Conservation (phyloP, 2,888 invertebrate genomes). For the Trachelus stipa region DNA sequence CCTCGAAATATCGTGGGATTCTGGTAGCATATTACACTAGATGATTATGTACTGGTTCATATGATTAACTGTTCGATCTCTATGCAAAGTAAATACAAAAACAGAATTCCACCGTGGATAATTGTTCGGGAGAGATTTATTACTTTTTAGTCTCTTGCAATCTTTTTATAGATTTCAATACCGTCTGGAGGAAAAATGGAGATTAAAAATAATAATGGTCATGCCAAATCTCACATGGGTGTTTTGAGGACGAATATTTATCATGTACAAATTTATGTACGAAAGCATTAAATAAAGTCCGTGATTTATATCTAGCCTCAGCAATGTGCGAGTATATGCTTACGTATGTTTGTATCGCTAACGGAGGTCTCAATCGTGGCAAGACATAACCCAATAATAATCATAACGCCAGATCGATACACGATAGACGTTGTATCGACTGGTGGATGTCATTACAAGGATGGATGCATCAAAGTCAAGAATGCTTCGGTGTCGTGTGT, state of each 20-base stretch:
- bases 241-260: background rate
- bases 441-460: slow-evolving; percentile 45
- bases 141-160: background rate
- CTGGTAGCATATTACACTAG: background rate
- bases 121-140: background rate
- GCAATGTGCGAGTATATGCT: background rate
- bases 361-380: slow-evolving; percentile 58
- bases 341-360: slow-evolving; percentile 34
- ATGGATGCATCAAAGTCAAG: slow-evolving; percentile 45
- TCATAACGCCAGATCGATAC: slow-evolving; percentile 60
- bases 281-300: slow-evolving; percentile 32
- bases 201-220: background rate
- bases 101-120: background rate
- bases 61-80: background rate
- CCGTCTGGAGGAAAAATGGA: background rate
- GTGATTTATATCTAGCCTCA: slow-evolving; percentile 8
- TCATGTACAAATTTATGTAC: background rate
- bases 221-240: background rate
- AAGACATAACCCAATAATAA: slow-evolving; percentile 54
- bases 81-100: background rate
- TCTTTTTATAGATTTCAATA: background rate
- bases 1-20: background rate
- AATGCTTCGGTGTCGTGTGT: slow-evolving; percentile 41
- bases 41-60: background rate
- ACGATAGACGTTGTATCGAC: slow-evolving; percentile 52